A percentile compares a stretch with the other conserved stretches of the same genome.
phyloP scores from a whole-genome alignment of 2,888 invertebrate genomes.

The Chironomus tentans region DNA sequence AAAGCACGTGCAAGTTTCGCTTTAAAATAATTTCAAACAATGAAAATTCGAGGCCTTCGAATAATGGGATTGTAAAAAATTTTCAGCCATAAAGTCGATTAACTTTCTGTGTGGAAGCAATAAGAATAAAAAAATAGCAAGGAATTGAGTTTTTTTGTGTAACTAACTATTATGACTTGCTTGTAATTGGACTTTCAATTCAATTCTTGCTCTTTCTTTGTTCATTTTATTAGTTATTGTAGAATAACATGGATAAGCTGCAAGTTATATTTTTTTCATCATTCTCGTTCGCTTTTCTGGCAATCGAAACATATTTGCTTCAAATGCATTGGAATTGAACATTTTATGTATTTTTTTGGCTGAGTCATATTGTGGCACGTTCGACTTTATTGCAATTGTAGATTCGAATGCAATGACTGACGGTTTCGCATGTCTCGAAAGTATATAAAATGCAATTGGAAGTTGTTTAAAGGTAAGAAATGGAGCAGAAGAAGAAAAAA shows the following conservation, averaged over 20 bases:
- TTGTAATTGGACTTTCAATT: conserved; percentile 27
- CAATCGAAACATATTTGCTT: too few species aligned
- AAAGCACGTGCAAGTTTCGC: background rate
- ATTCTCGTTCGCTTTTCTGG: too few species aligned
- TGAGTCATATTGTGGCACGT: background rate
- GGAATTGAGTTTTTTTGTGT: background rate
- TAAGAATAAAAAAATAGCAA: background rate
- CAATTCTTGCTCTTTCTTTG: background rate
- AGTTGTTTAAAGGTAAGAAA: background rate
- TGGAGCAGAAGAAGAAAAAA: background rate
- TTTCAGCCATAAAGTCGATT: background rate
- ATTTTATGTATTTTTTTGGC: background rate
- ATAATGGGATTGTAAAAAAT: background rate
- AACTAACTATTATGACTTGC: background rate
- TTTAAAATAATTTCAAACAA: background rate
- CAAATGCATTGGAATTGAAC: too few species aligned
- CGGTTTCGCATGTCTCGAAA: background rate
- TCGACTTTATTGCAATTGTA: background rate
- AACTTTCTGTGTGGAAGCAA: background rate
- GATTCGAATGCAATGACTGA: background rate
- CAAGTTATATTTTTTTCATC: too few species aligned
- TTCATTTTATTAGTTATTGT: background rate
- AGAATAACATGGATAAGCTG: too few species aligned
- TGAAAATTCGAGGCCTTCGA: background rate
- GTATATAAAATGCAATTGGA: background rate